Conservation (phyloP, 2,113 vertebrate genomes). For the Cephalopterus ornatus region DNA sequence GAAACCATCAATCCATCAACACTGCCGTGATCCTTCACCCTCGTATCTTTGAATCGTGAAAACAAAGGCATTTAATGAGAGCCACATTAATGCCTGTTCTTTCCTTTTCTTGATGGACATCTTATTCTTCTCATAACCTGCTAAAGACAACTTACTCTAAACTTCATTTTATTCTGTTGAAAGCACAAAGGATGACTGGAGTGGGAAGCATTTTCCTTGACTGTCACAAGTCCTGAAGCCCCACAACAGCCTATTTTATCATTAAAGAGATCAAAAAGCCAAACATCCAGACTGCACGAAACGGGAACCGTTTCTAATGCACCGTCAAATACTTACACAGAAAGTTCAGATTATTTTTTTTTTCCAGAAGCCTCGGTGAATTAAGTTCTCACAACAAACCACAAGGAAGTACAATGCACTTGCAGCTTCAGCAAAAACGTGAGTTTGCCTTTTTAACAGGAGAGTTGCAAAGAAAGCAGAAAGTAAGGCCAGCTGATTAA, state of each 20-base stretch:
- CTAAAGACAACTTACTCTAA: background rate
- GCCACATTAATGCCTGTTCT: background rate
- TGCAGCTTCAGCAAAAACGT: slow-evolving; percentile 42
- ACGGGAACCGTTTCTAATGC: background rate
- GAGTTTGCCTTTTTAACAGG: background rate
- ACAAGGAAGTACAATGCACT: slow-evolving; percentile 1
- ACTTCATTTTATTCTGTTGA: background rate
- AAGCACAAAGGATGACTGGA: background rate
- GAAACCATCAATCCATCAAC: background rate
- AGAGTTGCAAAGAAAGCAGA: slow-evolving; percentile 41
- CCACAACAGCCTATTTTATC: background rate
- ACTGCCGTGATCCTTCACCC: background rate
- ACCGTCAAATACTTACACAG: background rate
- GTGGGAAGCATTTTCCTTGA: background rate
- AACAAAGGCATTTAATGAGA: background rate
- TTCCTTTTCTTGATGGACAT: background rate
- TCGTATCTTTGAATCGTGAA: background rate
- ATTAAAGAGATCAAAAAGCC: background rate
- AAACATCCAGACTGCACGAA: background rate
- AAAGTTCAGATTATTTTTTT: background rate
- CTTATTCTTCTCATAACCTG: background rate
- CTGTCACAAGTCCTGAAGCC: background rate
- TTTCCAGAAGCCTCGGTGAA: background rate
- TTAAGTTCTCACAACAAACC: slow-evolving; percentile 18
- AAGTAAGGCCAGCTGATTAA: background rate